phyloP scores from a whole-genome alignment of 2,797 vertebrate genomes.

The Parauchenoglanis ngamensis region DNA sequence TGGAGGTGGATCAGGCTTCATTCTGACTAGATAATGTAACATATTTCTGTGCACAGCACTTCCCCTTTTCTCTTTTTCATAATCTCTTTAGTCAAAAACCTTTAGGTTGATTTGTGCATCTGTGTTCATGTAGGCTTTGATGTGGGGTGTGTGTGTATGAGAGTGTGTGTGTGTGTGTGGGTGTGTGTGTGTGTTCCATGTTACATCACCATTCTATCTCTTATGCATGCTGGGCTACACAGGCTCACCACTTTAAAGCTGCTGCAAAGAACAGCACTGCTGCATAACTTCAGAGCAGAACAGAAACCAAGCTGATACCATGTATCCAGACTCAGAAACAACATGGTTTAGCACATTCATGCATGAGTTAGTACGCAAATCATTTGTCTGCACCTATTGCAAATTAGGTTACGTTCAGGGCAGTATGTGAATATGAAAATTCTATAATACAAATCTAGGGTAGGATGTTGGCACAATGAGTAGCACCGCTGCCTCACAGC shows the following conservation, averaged over 20 bases:
- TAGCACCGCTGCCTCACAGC: background rate
- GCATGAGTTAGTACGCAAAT: constrained; percentile 1
- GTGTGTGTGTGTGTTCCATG: constrained; percentile 6
- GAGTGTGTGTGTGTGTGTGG: background rate
- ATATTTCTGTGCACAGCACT: constrained; percentile 10
- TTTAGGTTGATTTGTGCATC: constrained; percentile 9
- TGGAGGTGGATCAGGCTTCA: constrained; percentile 30
- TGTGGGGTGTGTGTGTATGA: background rate
- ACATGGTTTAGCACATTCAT: background rate
- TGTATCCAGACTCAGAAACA: background rate
- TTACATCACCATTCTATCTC: constrained; percentile 35
- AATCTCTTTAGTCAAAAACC: background rate
- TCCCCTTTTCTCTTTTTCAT: background rate
- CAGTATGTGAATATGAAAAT: background rate
- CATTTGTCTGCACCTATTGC: background rate
- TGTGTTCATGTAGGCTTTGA: constrained; percentile 16
- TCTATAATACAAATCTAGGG: background rate
- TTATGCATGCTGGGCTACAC: constrained; percentile 20
- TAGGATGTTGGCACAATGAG: no score
- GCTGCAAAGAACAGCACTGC: constrained; percentile 28
- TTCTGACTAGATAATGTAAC: constrained; percentile 30
- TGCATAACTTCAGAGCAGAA: constrained; percentile 26
- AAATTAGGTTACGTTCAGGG: background rate
- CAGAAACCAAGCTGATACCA: background rate
- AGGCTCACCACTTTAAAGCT: background rate